phyloP scores from a whole-genome alignment of 2,113 vertebrate species.

The Myxocyprinus asiaticus region DNA sequence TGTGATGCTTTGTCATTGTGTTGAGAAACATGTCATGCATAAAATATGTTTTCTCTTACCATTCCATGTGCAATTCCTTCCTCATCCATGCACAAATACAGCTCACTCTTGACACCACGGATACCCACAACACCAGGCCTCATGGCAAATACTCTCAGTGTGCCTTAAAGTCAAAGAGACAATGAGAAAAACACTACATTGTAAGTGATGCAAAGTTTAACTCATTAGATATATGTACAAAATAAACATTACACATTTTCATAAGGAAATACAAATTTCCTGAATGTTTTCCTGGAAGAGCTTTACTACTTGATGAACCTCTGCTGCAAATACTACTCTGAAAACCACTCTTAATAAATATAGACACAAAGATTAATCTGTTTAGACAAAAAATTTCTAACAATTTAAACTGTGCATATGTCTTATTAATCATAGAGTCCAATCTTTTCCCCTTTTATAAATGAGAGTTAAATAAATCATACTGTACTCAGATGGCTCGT shows the following conservation, averaged over 20 bases:
- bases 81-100: slow-evolving; percentile 70
- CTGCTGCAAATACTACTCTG: no score
- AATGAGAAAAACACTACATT: neutral
- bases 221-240: neutral
- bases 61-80: slow-evolving; percentile 60
- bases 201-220: neutral
- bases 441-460: neutral
- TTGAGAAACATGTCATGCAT: no score
- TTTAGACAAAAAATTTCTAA: neutral
- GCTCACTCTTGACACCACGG: slow-evolving; percentile 60
- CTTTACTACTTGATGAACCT: no score
- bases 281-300: no score
- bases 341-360: no score
- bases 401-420: neutral
- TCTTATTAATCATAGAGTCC: no score
- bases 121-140: slow-evolving; percentile 70
- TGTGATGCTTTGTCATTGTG: neutral
- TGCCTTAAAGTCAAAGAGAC: slow-evolving; percentile 54
- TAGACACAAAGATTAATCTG: no score
- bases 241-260: no score
- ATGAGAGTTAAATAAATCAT: slow-evolving; percentile 45
- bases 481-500: slow-evolving; percentile 68
- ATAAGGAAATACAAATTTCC: no score
- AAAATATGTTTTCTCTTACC: slow-evolving; percentile 51
- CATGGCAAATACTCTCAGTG: slow-evolving; percentile 68